phyloP scores from a whole-genome alignment of 2,888 invertebrate species.

The Calephelis perditalis region DNA sequence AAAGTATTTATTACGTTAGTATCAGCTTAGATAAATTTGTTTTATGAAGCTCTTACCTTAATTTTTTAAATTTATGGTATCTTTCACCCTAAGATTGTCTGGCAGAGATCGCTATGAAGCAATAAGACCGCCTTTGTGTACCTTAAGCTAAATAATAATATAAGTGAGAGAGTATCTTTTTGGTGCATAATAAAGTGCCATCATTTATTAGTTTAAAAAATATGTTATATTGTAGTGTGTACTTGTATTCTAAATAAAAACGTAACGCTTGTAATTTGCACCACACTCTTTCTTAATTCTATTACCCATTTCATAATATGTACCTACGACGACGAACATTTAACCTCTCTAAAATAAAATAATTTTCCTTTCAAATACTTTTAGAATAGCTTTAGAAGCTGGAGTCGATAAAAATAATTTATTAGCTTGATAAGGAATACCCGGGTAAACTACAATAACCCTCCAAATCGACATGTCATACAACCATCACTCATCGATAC shows the following conservation, averaged over 20 bases:
- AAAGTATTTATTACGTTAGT: too few relatives aligned
- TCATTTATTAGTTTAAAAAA: too few relatives aligned
- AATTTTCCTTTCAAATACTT: constrained; percentile 1
- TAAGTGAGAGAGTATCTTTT: too few relatives aligned
- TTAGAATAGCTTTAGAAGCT: constrained; percentile 15
- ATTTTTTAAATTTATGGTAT: too few relatives aligned
- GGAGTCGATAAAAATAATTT: constrained; percentile 27
- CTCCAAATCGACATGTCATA: constrained; percentile 35
- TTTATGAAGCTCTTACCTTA: too few relatives aligned
- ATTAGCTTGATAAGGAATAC: constrained; percentile 20
- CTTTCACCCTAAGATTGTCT: too few relatives aligned
- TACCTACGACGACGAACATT: background rate
- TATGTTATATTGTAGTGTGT: too few relatives aligned
- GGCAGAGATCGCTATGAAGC: too few relatives aligned
- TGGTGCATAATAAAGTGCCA: too few relatives aligned
- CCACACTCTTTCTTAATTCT: background rate
- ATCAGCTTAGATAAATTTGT: too few relatives aligned
- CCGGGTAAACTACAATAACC: constrained; percentile 23
- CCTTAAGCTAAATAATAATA: too few relatives aligned
- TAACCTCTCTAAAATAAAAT: background rate
- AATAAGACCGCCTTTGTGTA: too few relatives aligned
- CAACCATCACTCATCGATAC: constrained; percentile 59
- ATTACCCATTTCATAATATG: background rate
- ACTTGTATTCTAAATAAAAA: background rate
- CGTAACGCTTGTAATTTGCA: background rate